Conservation (phyloP, 2,113 vertebrate genomes). For the Pimephales promelas region DNA sequence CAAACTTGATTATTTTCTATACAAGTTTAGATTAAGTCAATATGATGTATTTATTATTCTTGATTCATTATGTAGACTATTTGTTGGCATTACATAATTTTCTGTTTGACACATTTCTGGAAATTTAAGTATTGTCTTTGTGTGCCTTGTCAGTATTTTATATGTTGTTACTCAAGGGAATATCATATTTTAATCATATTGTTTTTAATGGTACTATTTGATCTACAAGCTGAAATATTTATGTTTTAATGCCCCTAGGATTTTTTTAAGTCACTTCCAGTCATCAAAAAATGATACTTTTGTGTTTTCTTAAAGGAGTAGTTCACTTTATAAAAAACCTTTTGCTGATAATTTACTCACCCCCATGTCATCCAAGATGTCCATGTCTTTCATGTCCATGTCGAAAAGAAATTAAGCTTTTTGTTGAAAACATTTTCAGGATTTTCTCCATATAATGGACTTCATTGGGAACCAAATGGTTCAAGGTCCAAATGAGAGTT, state of each 20-base stretch:
- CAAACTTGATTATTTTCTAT: not conserved
- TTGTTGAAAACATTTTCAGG: too few relatives aligned
- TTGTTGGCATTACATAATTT: not conserved
- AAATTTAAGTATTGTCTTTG: not conserved
- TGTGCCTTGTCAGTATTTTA: conserved; percentile 22
- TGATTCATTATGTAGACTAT: not conserved
- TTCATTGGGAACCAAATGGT: too few relatives aligned
- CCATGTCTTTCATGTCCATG: too few relatives aligned
- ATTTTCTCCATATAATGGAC: too few relatives aligned
- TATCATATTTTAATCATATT: not conserved
- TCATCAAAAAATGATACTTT: not conserved
- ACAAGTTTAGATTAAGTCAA: not conserved
- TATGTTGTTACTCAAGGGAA: conserved; percentile 2
- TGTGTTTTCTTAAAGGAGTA: conserved; percentile 5
- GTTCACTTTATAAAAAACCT: too few relatives aligned
- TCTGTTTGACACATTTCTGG: conserved; percentile 1
- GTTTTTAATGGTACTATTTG: not conserved
- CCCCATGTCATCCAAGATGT: too few relatives aligned
- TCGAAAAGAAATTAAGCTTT: too few relatives aligned
- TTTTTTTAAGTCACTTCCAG: not conserved
- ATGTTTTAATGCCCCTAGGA: not conserved
- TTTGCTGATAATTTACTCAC: too few relatives aligned
- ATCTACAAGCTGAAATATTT: not conserved
- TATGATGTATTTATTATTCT: not conserved
- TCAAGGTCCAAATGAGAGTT: too few relatives aligned